Evolutionary conservation across 2,113 vertebrate genomes (phyloP).

Genomic region (Dinomys branickii): DNA sequence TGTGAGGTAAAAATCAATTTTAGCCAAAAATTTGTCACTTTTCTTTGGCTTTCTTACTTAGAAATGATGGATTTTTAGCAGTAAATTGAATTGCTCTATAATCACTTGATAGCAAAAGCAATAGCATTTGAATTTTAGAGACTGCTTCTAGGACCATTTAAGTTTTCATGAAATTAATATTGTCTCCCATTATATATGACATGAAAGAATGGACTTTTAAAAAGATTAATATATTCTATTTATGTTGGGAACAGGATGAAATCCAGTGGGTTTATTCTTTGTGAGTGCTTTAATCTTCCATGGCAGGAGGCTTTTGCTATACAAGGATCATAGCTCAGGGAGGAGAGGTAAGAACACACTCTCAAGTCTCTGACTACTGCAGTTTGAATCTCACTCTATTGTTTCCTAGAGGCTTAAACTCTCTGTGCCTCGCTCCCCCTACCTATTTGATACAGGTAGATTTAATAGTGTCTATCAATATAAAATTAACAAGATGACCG

Average conservation of each 20-base stretch:
- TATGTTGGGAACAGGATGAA: constrained; percentile 8
- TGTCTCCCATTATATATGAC: not conserved
- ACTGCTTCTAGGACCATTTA: constrained; percentile 38
- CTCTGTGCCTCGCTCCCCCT: not conserved
- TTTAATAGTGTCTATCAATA: not conserved
- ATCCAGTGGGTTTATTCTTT: not conserved
- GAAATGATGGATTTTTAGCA: constrained; percentile 12
- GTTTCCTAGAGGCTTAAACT: not conserved
- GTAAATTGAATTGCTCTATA: constrained; percentile 27
- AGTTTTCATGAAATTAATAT: constrained; percentile 37
- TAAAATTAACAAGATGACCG: not conserved
- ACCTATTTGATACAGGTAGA: not conserved
- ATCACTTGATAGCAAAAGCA: constrained; percentile 35
- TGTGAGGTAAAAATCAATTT: constrained; percentile 62
- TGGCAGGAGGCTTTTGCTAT: accelerated
- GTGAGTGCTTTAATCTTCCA: not conserved
- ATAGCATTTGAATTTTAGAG: constrained; percentile 40
- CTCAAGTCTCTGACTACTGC: not conserved
- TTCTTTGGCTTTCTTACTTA: constrained; percentile 43
- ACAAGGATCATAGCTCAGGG: not conserved
- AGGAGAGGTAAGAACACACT: not conserved
- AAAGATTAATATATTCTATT: not conserved
- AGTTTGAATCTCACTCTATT: not conserved
- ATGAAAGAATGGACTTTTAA: not conserved
- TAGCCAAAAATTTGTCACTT: constrained; percentile 1